These are phyloP conservation scores for Lasioglossum albipes DNA, from an alignment of 1,140 invertebrate genomes.

Conservation along the genomic window DNA sequence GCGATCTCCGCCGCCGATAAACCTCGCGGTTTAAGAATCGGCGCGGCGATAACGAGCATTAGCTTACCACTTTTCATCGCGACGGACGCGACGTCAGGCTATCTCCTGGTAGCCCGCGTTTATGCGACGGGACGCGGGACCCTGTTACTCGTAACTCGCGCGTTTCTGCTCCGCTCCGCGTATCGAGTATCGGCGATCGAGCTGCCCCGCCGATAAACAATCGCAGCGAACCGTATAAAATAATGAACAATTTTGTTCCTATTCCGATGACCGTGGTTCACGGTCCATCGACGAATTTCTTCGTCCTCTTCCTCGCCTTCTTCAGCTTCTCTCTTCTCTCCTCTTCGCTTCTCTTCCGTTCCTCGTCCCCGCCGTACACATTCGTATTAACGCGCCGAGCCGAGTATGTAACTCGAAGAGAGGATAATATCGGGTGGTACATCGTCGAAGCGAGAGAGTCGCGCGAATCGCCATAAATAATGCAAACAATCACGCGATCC, in stretches of 20 bases:
- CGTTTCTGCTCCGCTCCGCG: background rate
- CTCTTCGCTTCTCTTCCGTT: too few species aligned
- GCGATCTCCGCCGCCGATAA: constrained; percentile 28
- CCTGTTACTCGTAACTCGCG: constrained; percentile 44
- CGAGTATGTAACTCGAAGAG: constrained; percentile 51
- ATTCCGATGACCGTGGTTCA: constrained; percentile 7
- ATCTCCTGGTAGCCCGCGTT: constrained; percentile 31
- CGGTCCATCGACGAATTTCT: background rate
- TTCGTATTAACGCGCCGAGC: constrained; percentile 10
- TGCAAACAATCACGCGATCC: constrained; percentile 69
- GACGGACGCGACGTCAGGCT: constrained; percentile 37
- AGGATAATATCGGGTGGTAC: constrained; percentile 62
- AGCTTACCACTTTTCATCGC: constrained; percentile 47
- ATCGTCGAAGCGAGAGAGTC: constrained; percentile 33
- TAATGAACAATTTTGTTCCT: constrained; percentile 40
- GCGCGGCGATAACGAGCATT: constrained; percentile 42
- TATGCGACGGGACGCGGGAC: too few species aligned
- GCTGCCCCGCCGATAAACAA: constrained; percentile 5
- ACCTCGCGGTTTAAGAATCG: constrained; percentile 54
- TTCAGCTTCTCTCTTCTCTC: too few species aligned
- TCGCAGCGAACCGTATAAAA: background rate
- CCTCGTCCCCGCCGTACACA: too few species aligned
- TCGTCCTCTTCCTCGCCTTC: background rate
- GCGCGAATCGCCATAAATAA: constrained; percentile 72
- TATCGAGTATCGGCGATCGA: constrained; percentile 18